These are phyloP conservation scores for Pandion haliaetus DNA, from an alignment of 2,113 vertebrate genomes.

Conservation along the genomic window DNA sequence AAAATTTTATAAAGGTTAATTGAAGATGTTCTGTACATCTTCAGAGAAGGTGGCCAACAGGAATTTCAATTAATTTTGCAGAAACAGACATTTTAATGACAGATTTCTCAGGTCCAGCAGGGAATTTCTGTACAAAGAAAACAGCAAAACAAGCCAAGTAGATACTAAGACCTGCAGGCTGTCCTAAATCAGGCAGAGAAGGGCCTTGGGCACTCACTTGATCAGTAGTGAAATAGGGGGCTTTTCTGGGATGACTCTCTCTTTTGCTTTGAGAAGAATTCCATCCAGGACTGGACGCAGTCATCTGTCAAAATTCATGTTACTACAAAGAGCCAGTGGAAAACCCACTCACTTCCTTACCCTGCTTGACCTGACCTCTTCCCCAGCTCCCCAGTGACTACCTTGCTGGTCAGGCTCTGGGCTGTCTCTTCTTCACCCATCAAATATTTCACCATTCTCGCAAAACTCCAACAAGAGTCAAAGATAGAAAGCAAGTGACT, in stretches of 20 bases:
- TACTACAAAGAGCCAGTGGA: not conserved
- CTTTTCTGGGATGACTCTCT: not conserved
- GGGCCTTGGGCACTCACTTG: not conserved
- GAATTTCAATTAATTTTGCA: not conserved
- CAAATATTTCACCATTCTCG: not conserved
- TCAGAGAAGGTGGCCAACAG: not conserved
- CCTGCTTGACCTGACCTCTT: not conserved
- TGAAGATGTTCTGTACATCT: not conserved
- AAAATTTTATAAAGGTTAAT: not conserved
- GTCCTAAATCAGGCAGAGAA: not conserved
- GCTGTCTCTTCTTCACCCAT: not conserved
- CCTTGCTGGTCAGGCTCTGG: not conserved
- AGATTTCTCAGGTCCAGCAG: not conserved
- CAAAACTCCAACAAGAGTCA: not conserved
- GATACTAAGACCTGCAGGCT: not conserved
- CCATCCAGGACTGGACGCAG: not conserved
- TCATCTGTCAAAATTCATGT: not conserved
- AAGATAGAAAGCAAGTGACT: not conserved
- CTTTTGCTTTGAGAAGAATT: not conserved
- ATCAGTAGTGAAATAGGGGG: not conserved
- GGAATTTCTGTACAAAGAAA: not conserved
- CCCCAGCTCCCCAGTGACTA: not conserved
- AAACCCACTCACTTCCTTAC: not conserved
- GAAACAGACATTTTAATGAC: not conserved
- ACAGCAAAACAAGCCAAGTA: not conserved